Base-by-base conservation (phyloP, 1,140 invertebrate species). In the Drosophila pruinosa region DNA sequence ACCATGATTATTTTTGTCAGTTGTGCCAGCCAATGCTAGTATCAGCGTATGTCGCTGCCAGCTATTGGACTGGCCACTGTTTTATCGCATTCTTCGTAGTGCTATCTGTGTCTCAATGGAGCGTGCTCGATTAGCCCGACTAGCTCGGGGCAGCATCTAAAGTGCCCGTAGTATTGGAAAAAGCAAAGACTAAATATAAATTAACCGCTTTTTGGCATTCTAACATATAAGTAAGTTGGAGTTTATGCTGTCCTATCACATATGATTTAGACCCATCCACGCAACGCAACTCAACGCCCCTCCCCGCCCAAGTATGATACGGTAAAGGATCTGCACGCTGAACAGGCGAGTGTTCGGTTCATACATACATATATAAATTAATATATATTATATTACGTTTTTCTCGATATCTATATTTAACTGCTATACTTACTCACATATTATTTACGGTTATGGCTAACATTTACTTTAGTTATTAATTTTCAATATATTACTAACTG, bases 21-120 rank as follows among this genome's bases (percentile, higher is more conserved):
- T 47, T 19, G 15, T 45, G 41, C 43, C 21, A 47, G 19, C 36
- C 2, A 12, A n/a, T n/a, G n/a, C n/a, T n/a, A n/a, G n/a, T n/a
- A 31, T 31, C 8, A 31, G 28, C n/a, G n/a, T n/a, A n/a, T n/a
- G n/a, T 38, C 12, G n/a, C 36, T 38, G 36, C 21, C 8, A 6
- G 43, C 43, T 47, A 21, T n/a, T n/a, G n/a, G 22, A 3, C 31
- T 39, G 38, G 38, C 53, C 28, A 4, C 15, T 28, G 22, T 77
- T 62, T 72, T 80, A 67, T 76, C 74, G 17, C 64, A 64, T 82
- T 86, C 57, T 78, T 86, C 78, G 81, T 86, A 82, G 78, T 82
- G 78, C 82, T 75, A 82, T 86, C 82, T 86, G 82, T 89, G 83
- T 86, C 82, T 86, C 82, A 86, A 82, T 75, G 78, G 74, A 69